Base-by-base conservation (phyloP, 2,113 vertebrate genomes). In the Psilopogon haemacephalus region DNA sequence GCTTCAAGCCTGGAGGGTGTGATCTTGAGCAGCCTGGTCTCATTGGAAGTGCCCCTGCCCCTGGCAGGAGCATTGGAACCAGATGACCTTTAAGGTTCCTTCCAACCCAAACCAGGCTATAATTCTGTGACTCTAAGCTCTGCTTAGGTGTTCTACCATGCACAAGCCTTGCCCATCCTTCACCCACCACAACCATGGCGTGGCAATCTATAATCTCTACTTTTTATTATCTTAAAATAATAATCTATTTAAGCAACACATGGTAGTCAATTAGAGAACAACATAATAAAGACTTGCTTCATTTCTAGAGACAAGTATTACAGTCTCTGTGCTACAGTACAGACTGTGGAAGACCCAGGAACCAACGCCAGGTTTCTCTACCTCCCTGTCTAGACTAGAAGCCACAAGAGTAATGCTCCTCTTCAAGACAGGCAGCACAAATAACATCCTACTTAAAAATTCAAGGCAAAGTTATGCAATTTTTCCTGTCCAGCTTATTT, bases 301-400 rank as follows among this genome's bases (percentile, higher is more conserved):
- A 38, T 78, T 72, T 75, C 38, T 24, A 79, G 58, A 89, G 56
- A 13, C 67, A 64, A 81, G 5, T 44, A 79, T 73, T 62, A 37
- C 64, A 73, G 50, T 18, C 67, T 16, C 32, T 62, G 62, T 27
- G 59, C 87, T 82, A 48, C 58, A 72, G 24, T 48, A 40, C 65
- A 90, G 80, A 4, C 30, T 68, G 48, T 23, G 68, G 54, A 89
- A 80, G 88, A 60, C 65, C 35, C 24, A 78, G 79, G 80, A 90
- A 81, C 44, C 3, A 3, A 74, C 62, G 83, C 90, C 95, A 95
- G 76, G 73, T 84, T 90, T 91, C 65, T 84, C 48, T 90, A 74
- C 88, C 60, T 95, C 85, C 42, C 80, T 1, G 76, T 91, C 94
- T 95, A 95, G 96, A 95, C 92, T 60, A 69, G 64, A 94, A 95